These are phyloP conservation scores for Pyrrhia umbra DNA, from an alignment of 2,888 invertebrate species.

Conservation along the genomic window DNA sequence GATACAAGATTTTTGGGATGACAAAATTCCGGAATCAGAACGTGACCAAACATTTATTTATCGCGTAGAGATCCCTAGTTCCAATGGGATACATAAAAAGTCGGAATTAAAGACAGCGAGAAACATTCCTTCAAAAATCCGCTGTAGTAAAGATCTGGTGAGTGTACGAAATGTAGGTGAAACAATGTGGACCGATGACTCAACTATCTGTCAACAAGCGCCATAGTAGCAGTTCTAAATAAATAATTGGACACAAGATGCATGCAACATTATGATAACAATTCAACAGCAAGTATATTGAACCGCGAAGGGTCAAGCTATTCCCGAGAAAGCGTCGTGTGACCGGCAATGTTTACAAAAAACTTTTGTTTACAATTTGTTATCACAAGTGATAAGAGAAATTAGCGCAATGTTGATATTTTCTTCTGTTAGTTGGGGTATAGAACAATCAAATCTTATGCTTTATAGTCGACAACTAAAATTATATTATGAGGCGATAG, in stretches of 20 bases:
- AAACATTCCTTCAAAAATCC: too few relatives aligned
- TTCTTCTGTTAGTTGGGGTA: slow-evolving; percentile 2
- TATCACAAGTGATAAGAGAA: slow-evolving; percentile 25
- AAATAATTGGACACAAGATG: not conserved
- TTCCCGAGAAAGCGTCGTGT: slow-evolving; percentile 10
- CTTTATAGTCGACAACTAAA: too few relatives aligned
- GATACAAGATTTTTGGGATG: too few relatives aligned
- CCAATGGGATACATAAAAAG: too few relatives aligned
- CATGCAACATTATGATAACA: not conserved
- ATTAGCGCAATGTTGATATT: slow-evolving; percentile 31
- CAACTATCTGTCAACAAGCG: not conserved
- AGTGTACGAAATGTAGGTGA: not conserved
- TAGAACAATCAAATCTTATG: not conserved
- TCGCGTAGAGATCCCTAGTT: too few relatives aligned
- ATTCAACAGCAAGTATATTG: slow-evolving; percentile 3
- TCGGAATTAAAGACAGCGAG: too few relatives aligned
- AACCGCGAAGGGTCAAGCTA: slow-evolving; percentile 17
- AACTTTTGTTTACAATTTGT: slow-evolving; percentile 24
- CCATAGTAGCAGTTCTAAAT: not conserved
- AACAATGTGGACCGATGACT: not conserved
- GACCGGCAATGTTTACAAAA: slow-evolving; percentile 19
- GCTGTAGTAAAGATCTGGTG: too few relatives aligned
- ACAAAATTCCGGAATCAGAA: too few relatives aligned
- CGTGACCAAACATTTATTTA: too few relatives aligned
- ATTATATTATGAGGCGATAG: too few relatives aligned